Conservation (phyloP, 2,797 vertebrate genomes). For the Enteromius paludinosus region DNA sequence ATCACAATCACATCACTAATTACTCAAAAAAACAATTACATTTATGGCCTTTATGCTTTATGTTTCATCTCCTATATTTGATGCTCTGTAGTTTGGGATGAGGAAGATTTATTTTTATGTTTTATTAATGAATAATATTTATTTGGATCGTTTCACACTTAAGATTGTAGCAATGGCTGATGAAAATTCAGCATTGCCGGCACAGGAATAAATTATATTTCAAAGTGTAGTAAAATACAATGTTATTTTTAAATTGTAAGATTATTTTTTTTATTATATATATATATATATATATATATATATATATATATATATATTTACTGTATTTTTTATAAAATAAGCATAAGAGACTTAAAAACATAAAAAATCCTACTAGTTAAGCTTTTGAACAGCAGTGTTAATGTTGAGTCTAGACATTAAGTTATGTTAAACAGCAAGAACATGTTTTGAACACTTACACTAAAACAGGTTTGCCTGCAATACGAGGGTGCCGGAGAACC, state of each 20-base stretch:
- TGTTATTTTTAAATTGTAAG: background rate
- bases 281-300: background rate
- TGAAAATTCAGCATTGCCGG: background rate
- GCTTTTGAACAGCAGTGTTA: background rate
- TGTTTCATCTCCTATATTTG: background rate
- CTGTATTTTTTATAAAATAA: background rate
- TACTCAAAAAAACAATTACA: background rate
- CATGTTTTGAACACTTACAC: slow-evolving; percentile 76
- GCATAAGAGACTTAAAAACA: background rate
- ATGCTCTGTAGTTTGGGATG: background rate
- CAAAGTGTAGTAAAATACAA: background rate
- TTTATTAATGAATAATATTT: no score
- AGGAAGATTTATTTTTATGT: background rate
- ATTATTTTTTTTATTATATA: background rate
- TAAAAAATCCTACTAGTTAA: background rate
- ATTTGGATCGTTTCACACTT: no score
- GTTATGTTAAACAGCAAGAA: background rate
- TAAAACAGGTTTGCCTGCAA: slow-evolving; percentile 88
- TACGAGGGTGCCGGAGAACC: slow-evolving; percentile 84
- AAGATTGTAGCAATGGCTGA: no score
- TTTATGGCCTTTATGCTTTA: background rate
- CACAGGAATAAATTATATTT: background rate
- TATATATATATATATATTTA: no score
- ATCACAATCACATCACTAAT: background rate
- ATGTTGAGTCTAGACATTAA: background rate